These are phyloP conservation scores for Cephalophus harveyi DNA, from an alignment of 2,113 vertebrate genomes.

Conservation along the genomic window DNA sequence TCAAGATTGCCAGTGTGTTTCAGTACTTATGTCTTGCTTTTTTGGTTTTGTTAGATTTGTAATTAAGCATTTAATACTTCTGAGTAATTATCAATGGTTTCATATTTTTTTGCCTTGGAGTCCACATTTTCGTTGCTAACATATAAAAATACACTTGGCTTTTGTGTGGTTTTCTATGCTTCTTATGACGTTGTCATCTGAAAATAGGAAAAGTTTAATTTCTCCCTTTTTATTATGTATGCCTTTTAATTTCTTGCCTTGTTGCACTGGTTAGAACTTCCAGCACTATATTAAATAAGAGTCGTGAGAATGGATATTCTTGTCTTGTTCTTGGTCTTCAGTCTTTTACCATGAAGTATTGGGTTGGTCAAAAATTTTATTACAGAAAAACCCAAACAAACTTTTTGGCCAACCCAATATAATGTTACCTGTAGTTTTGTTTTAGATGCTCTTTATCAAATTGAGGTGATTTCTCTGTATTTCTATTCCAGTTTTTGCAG, in stretches of 20 bases:
- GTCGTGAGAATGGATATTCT: background rate
- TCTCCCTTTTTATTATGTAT: background rate
- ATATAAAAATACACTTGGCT: background rate
- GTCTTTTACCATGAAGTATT: background rate
- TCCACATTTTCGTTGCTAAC: background rate
- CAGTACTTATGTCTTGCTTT: background rate
- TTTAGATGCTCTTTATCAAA: background rate
- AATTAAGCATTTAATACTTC: background rate
- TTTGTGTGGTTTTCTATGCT: background rate
- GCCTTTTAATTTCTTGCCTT: background rate
- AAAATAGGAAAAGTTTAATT: background rate
- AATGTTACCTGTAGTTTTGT: background rate
- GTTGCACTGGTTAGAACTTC: background rate
- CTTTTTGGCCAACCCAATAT: background rate
- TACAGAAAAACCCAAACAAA: background rate
- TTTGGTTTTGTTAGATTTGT: background rate
- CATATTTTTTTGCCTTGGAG: background rate
- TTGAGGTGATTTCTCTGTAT: background rate
- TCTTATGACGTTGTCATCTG: background rate
- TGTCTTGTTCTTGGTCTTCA: background rate
- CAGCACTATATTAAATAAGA: background rate
- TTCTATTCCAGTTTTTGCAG: background rate
- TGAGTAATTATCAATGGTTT: background rate
- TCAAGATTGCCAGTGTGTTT: background rate
- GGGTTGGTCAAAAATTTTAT: background rate